Evolutionary conservation across 2,888 invertebrate genomes (phyloP).

Genomic region (Gymnocheta viridis): DNA sequence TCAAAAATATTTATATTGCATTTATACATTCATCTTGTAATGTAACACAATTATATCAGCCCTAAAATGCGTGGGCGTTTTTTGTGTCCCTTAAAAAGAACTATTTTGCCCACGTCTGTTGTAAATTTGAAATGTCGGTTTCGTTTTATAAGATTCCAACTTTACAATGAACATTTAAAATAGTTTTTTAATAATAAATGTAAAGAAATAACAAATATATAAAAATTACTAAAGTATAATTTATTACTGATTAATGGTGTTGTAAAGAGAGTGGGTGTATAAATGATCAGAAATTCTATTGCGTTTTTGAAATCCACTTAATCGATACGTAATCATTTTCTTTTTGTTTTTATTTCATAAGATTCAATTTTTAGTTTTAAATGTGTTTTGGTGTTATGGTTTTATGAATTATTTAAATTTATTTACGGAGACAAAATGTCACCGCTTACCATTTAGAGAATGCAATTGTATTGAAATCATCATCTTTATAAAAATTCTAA

Average conservation of each 20-base stretch:
- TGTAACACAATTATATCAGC: background rate
- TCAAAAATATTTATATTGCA: background rate
- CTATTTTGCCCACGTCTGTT: background rate
- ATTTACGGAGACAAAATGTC: slow-evolving; percentile 53
- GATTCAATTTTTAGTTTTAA: background rate
- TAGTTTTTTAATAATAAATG: background rate
- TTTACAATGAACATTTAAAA: background rate
- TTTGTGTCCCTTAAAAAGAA: background rate
- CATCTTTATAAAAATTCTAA: slow-evolving; percentile 47
- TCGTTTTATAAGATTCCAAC: background rate
- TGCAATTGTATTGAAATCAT: slow-evolving; percentile 11
- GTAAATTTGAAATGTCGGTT: background rate
- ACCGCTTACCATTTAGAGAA: slow-evolving; percentile 41
- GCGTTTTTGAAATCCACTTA: slow-evolving; percentile 23
- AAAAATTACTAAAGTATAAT: slow-evolving; percentile 11
- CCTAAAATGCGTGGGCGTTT: background rate
- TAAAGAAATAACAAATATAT: slow-evolving; percentile 1
- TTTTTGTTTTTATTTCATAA: slow-evolving; percentile 6
- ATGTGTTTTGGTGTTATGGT: slow-evolving; percentile 28
- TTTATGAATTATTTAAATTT: slow-evolving; percentile 57
- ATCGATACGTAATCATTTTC: slow-evolving; percentile 15
- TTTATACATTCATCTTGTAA: background rate
- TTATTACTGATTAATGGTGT: slow-evolving; percentile 3
- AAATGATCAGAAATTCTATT: slow-evolving; percentile 44
- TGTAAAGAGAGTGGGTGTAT: slow-evolving; percentile 38